These are phyloP conservation scores for Orchesella cincta DNA, from an alignment of 1,140 invertebrate genomes.

Conservation along the genomic window DNA sequence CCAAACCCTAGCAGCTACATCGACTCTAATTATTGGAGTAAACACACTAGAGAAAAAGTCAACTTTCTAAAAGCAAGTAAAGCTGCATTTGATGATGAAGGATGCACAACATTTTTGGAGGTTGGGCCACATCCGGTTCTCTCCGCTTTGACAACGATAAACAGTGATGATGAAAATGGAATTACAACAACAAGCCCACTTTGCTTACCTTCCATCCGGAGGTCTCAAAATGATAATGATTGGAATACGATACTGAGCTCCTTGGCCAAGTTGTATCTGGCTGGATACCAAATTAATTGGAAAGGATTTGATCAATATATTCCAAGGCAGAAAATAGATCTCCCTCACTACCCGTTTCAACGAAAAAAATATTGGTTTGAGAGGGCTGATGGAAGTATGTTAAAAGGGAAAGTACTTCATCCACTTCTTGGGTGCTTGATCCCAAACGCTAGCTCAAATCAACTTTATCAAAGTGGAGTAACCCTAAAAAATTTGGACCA, in stretches of 20 bases:
- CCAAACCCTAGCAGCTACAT: background rate
- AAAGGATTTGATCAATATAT: background rate
- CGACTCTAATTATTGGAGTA: background rate
- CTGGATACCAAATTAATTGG: background rate
- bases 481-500: constrained; percentile 20
- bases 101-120: background rate
- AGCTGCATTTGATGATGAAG: background rate
- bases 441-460: constrained; percentile 18
- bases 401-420: background rate
- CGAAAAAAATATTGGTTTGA: constrained; percentile 36
- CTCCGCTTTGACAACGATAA: constrained; percentile 6
- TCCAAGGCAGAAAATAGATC: background rate
- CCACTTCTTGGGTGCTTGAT: constrained; percentile 33
- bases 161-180: constrained; percentile 20
- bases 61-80: background rate
- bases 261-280: constrained; percentile 1
- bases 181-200: background rate
- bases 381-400: background rate
- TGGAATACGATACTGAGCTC: constrained; percentile 8
- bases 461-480: constrained; percentile 15
- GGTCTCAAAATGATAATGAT: background rate
- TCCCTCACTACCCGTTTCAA: constrained; percentile 40
- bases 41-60: background rate
- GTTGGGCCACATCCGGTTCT: constrained; percentile 17
- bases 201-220: constrained; percentile 2